Base-by-base conservation (phyloP, 2,113 vertebrate species). In the Petromus typicus region DNA sequence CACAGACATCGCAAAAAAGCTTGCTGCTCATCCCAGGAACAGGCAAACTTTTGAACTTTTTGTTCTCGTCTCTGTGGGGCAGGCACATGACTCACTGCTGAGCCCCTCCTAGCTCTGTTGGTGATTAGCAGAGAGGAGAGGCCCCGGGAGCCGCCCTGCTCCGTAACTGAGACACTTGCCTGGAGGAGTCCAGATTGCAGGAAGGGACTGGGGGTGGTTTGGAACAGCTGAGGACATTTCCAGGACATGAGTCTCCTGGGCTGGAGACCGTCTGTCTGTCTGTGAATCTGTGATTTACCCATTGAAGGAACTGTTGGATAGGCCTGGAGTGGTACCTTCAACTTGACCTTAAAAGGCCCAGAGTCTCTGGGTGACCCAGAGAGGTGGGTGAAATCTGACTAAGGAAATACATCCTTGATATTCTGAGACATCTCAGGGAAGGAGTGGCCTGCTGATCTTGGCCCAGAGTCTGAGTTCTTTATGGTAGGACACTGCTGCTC, bases 41-140 rank as follows among this genome's bases (percentile, higher is more conserved):
- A 82, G 78, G 76, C 95, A 95, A 90, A 97, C 93, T 95, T 93
- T 61, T 97, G 95, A 97, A 95, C 96, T 96, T 82, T 91, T 83
- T 75, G 57, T 95, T 78, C 27, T 3, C 73, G 89, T 95, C 95
- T 96, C 92, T 89, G 54, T 51, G 81, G 94, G 94, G 85, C 2
- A 7, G 90, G 81, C 0, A 5, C 32, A 78, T 97, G 97, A 96
- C 90, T 96, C 96, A 93, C 64, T 76, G 25, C 59, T 11, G 90
- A 92, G 95, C 96, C 92, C 92, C 94, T 97, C 96, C 92, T 90
- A 94, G 79, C 94, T 78, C 96, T 93, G 95, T 27, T 95, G 95
- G 86, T 63, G 94, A 95, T 90, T 75, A 97, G 90, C 88, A 10
- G 25, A n/a, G 81, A 54, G 73, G 66, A 85, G 94, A 84, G 87